Conservation (phyloP, 2,113 vertebrate species). For the Manacus vitellinus region DNA sequence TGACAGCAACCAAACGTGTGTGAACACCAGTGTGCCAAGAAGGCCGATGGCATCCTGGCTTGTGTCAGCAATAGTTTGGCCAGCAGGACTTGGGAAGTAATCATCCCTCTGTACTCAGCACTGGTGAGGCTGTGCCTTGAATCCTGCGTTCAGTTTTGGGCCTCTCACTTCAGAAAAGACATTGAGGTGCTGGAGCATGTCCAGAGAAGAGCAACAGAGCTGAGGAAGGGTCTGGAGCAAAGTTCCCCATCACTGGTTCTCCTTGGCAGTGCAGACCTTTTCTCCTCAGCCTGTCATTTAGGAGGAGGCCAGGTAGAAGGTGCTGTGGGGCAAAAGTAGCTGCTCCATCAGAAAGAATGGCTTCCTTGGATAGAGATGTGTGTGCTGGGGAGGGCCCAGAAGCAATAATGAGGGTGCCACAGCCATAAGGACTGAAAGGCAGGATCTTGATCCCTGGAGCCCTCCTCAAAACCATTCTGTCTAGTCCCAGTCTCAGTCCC, state of each 20-base stretch:
- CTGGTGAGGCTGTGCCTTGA: background rate
- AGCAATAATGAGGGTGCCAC: background rate
- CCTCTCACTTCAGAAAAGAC: background rate
- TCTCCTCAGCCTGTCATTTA: background rate
- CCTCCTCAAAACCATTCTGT: background rate
- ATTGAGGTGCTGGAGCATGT: background rate
- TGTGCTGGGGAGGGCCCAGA: background rate
- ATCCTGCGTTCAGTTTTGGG: background rate
- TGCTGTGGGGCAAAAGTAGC: background rate
- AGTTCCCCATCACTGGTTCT: background rate
- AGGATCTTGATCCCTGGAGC: background rate
- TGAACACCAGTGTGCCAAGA: background rate
- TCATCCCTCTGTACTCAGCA: background rate
- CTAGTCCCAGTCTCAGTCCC: background rate
- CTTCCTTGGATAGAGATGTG: background rate
- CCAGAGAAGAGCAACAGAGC: background rate
- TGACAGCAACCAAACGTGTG: background rate
- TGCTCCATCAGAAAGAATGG: background rate
- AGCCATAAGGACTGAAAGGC: background rate
- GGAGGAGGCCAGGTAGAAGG: background rate
- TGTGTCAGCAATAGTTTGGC: background rate
- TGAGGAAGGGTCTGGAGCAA: background rate
- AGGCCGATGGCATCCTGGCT: background rate
- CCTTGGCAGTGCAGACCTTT: background rate
- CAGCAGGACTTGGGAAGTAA: background rate